Conservation (phyloP, 2,888 invertebrate species). For the Polymixis lichenea region DNA sequence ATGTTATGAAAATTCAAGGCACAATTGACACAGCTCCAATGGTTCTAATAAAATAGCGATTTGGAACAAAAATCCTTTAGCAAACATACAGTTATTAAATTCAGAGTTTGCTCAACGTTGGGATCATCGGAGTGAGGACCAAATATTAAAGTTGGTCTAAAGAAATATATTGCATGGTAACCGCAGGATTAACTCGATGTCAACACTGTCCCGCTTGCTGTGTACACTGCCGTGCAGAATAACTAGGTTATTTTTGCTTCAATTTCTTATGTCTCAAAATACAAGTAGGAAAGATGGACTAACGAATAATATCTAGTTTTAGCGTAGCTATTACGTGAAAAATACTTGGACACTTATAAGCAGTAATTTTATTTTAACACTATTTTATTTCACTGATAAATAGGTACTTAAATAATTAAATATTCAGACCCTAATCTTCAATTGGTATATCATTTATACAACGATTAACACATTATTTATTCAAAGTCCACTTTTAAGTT, state of each 20-base stretch:
- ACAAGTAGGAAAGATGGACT: no score
- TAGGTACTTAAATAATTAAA: not conserved
- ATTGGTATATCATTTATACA: not conserved
- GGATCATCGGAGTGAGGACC: constrained; percentile 76
- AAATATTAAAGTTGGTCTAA: constrained; percentile 86
- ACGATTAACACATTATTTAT: not conserved
- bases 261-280: not conserved
- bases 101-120: constrained; percentile 70
- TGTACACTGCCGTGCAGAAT: constrained; percentile 54
- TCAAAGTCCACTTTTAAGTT: not conserved
- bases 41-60: constrained; percentile 71
- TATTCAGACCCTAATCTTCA: not conserved
- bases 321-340: no score
- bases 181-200: constrained; percentile 80
- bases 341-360: not conserved
- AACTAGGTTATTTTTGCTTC: not conserved
- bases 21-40: constrained; percentile 23
- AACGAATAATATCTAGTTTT: not conserved
- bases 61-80: constrained; percentile 70
- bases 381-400: not conserved
- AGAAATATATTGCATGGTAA: constrained; percentile 83
- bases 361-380: not conserved
- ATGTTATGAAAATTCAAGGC: constrained; percentile 16
- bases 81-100: constrained; percentile 81
- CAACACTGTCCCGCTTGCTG: constrained; percentile 73